A percentile compares a stretch with the other conserved stretches of the same genome.
Evolutionary conservation across 2,888 invertebrate genomes (phyloP).

Genomic region (Sipha maydis): DNA sequence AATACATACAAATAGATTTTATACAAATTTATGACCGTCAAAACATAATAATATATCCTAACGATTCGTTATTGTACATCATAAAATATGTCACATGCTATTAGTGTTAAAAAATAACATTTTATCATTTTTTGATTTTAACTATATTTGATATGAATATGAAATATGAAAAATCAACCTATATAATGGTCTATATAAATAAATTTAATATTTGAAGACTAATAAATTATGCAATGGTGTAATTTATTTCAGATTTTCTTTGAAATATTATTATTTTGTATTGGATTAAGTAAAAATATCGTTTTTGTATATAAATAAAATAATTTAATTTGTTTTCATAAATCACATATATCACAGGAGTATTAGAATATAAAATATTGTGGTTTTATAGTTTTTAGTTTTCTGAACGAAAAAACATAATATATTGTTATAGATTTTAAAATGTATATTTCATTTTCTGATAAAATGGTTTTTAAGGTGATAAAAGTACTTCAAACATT

Average conservation of each 20-base stretch:
- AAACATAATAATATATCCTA: constrained; percentile 1
- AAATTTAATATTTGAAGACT: neutral
- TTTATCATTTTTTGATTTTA: neutral
- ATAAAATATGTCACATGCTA: neutral
- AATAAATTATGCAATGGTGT: neutral
- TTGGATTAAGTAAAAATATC: neutral
- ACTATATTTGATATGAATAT: neutral
- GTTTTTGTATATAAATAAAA: neutral
- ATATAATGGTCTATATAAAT: neutral
- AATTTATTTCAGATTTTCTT: neutral
- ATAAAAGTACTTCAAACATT: too few species aligned
- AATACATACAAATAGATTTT: neutral
- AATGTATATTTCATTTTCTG: too few species aligned
- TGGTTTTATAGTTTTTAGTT: too few species aligned
- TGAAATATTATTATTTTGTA: neutral
- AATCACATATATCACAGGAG: neutral
- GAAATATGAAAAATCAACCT: neutral
- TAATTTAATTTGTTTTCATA: neutral
- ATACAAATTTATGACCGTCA: constrained; percentile 11
- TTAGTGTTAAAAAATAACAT: constrained; percentile 13
- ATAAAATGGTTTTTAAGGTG: too few species aligned
- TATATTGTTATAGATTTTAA: too few species aligned
- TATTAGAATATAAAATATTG: neutral
- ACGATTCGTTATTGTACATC: constrained; percentile 7
- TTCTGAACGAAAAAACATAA: too few species aligned